Conservation (phyloP, 2,113 vertebrate species). For the Cyrtonyx montezumae region DNA sequence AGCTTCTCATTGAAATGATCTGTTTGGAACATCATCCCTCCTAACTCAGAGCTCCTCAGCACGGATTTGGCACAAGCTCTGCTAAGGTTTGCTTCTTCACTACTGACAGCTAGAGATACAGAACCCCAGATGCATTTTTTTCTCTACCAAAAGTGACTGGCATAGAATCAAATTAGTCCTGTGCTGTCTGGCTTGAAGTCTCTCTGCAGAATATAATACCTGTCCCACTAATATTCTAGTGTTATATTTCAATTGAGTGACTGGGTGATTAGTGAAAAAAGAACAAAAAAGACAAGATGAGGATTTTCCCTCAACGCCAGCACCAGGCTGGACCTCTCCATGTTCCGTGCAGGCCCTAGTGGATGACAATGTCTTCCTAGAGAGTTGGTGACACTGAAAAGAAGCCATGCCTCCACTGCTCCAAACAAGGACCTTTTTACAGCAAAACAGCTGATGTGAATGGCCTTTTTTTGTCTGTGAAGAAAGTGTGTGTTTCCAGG, state of each 20-base stretch:
- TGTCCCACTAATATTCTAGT: not conserved
- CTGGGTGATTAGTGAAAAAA: not conserved
- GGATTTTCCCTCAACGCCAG: not conserved
- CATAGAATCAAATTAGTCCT: not conserved
- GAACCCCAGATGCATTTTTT: not conserved
- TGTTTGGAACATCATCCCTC: not conserved
- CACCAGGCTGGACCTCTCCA: not conserved
- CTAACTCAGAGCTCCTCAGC: not conserved
- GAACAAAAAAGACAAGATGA: not conserved
- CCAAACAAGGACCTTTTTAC: not conserved
- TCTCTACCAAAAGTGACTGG: not conserved
- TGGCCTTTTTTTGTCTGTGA: not conserved
- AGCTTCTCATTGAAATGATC: not conserved
- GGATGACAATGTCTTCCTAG: not conserved
- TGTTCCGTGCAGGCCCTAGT: not conserved
- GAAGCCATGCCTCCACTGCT: not conserved
- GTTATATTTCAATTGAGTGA: not conserved
- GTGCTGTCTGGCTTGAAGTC: not conserved
- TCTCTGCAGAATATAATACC: not conserved
- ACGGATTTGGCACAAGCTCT: rapidly evolving
- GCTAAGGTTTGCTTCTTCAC: not conserved
- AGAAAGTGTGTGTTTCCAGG: not conserved
- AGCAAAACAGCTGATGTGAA: not conserved
- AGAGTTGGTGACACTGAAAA: not conserved
- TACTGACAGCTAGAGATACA: not conserved